Conservation (phyloP, 30 jellyfish, hydroid and myxozoan species). For the Cassiopea andromeda region DNA sequence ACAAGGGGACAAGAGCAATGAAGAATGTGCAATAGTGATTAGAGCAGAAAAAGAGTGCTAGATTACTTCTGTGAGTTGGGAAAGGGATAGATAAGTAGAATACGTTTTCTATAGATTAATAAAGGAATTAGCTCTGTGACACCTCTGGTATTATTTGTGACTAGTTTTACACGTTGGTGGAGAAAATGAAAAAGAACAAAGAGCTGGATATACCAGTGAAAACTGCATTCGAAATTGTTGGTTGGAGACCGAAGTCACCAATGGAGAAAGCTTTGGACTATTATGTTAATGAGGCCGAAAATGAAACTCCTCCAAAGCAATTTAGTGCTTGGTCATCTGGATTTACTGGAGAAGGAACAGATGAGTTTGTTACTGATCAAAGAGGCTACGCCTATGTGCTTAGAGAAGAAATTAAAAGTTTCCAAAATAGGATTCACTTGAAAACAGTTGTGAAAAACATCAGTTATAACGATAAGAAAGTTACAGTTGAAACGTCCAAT, state of each 20-base stretch:
- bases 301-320: slow-evolving; percentile 36
- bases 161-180: slow-evolving; percentile 24
- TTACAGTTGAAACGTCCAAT: slow-evolving; percentile 24
- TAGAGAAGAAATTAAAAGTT: slow-evolving; percentile 22
- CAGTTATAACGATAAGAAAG: slow-evolving; percentile 21
- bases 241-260: slow-evolving; percentile 58
- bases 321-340: slow-evolving; percentile 36
- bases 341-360: slow-evolving; percentile 61
- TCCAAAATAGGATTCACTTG: slow-evolving; percentile 28
- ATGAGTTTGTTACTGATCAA: slow-evolving; percentile 51
- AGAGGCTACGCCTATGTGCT: slow-evolving; percentile 49
- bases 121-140: no score
- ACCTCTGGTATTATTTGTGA: not conserved
- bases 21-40: no score
- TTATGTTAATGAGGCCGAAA: slow-evolving; percentile 51
- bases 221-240: slow-evolving; percentile 33
- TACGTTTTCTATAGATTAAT: no score
- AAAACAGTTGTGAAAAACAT: slow-evolving; percentile 56
- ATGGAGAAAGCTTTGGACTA: slow-evolving; percentile 48
- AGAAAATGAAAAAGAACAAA: slow-evolving; percentile 17
- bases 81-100: no score
- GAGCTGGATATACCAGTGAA: slow-evolving; percentile 39
- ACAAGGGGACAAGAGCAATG: no score
- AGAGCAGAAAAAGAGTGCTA: no score
- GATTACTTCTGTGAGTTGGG: no score